phyloP scores from a whole-genome alignment of 2,888 invertebrate species.

The Drosophila mercatorum region DNA sequence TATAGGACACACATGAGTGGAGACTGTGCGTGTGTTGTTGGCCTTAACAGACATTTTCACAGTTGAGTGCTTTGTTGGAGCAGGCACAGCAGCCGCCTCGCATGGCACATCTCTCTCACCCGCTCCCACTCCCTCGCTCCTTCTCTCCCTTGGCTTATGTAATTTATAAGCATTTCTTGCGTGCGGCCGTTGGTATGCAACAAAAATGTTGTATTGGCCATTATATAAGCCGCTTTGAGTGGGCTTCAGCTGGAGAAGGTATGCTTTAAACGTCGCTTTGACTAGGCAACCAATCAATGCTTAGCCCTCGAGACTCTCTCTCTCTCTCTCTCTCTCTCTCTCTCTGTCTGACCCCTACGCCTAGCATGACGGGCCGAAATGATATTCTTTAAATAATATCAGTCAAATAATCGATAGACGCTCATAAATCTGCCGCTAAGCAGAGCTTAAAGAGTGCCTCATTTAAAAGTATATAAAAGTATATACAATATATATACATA shows the following conservation, averaged over 20 bases:
- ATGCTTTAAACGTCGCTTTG: slow-evolving; percentile 56
- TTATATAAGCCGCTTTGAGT: slow-evolving; percentile 58
- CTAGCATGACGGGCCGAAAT: slow-evolving; percentile 12
- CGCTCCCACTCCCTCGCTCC: not conserved
- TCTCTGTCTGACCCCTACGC: slow-evolving; percentile 5
- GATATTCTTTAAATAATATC: slow-evolving; percentile 20
- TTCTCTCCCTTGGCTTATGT: slow-evolving; percentile 44
- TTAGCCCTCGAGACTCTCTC: not conserved
- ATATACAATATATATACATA: not conserved
- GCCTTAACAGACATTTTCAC: slow-evolving; percentile 80
- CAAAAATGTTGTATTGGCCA: slow-evolving; percentile 67
- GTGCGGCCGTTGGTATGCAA: slow-evolving; percentile 66
- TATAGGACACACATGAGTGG: slow-evolving; percentile 62
- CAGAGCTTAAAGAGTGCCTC: not conserved
- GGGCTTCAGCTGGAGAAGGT: slow-evolving; percentile 37
- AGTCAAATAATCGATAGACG: slow-evolving; percentile 8
- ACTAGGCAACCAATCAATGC: slow-evolving; percentile 51
- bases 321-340: no score
- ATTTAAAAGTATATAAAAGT: not conserved
- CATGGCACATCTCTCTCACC: not conserved
- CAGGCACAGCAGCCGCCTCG: slow-evolving; percentile 38
- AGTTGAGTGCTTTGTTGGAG: slow-evolving; percentile 75
- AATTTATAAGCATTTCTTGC: slow-evolving; percentile 76
- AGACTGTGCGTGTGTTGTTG: slow-evolving; percentile 59
- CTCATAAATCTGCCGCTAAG: slow-evolving; percentile 3